A percentile compares a stretch with the other conserved stretches of the same genome.
Conservation (phyloP, 2,113 vertebrate genomes). For the Redunca redunca region DNA sequence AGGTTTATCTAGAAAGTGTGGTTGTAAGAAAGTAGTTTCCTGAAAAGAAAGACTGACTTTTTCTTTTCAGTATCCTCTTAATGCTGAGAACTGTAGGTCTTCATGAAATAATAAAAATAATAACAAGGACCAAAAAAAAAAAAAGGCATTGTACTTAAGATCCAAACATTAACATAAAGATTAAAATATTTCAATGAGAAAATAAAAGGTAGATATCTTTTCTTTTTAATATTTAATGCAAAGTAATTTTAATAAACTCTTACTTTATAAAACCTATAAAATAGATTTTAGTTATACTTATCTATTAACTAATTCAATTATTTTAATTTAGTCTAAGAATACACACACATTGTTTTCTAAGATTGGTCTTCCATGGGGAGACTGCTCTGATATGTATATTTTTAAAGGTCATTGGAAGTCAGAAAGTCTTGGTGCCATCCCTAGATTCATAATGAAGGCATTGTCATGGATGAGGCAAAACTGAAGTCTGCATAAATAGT, state of each 20-base stretch:
- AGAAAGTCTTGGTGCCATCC: not conserved
- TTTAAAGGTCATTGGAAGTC: not conserved
- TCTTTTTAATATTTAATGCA: not conserved
- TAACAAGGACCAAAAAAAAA: not conserved
- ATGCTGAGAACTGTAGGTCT: not conserved
- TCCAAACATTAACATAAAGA: not conserved
- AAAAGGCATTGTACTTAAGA: not conserved
- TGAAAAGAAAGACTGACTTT: not conserved
- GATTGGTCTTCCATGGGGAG: not conserved
- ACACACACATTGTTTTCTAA: not conserved
- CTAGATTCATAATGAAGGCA: not conserved
- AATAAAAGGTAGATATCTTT: not conserved
- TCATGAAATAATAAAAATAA: not conserved
- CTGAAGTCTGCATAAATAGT: not conserved
- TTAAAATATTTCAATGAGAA: not conserved
- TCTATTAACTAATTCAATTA: not conserved
- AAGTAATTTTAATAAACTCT: not conserved
- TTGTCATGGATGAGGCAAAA: not conserved
- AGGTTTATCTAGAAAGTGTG: not conserved
- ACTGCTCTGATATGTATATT: not conserved
- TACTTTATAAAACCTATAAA: not conserved
- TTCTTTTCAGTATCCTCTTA: not conserved
- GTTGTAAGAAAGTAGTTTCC: not conserved
- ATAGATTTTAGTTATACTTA: not conserved
- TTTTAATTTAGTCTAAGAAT: not conserved